Evolutionary conservation across 2,888 invertebrate genomes (phyloP).

Genomic region (Venusia cambrica): DNA sequence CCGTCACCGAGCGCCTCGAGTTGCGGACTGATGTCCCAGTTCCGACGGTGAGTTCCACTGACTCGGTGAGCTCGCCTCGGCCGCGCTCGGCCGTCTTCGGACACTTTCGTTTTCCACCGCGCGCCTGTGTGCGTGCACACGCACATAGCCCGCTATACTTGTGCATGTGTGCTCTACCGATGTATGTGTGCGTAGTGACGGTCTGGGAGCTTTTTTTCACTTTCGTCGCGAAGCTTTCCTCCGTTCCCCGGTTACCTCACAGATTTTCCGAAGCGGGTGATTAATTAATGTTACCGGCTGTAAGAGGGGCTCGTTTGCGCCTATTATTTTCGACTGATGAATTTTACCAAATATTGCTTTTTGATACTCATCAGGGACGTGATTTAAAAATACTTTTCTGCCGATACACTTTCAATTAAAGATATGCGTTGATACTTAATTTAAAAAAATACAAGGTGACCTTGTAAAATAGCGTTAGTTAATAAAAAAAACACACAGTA

Average conservation of each 20-base stretch:
- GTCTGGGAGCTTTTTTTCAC: conserved; percentile 70
- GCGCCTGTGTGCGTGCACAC: conserved; percentile 48
- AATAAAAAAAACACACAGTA: no score
- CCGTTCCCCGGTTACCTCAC: conserved; percentile 72
- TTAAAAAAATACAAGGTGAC: no score
- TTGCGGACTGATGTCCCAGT: conserved; percentile 85
- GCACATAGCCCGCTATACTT: conserved; percentile 18
- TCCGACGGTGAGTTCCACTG: conserved; percentile 80
- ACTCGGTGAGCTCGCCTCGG: conserved; percentile 80
- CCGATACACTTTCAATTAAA: no score
- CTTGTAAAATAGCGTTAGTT: no score
- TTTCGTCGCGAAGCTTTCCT: conserved; percentile 75
- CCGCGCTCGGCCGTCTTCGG: conserved; percentile 70
- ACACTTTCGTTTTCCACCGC: conserved; percentile 79
- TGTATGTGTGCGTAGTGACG: conserved; percentile 28
- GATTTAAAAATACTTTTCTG: no score
- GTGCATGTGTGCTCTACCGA: conserved; percentile 24
- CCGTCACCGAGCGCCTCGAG: conserved; percentile 73
- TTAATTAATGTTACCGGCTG: conserved; percentile 39
- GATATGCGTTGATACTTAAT: no score
- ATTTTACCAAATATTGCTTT: conserved; percentile 32
- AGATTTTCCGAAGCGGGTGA: conserved; percentile 54
- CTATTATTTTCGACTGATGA: conserved; percentile 36
- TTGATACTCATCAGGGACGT: no score
- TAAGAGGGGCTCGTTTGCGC: conserved; percentile 26